These are phyloP conservation scores for Adelognathus sp. DNA, from an alignment of 2,888 invertebrate genomes.

Conservation along the genomic window DNA sequence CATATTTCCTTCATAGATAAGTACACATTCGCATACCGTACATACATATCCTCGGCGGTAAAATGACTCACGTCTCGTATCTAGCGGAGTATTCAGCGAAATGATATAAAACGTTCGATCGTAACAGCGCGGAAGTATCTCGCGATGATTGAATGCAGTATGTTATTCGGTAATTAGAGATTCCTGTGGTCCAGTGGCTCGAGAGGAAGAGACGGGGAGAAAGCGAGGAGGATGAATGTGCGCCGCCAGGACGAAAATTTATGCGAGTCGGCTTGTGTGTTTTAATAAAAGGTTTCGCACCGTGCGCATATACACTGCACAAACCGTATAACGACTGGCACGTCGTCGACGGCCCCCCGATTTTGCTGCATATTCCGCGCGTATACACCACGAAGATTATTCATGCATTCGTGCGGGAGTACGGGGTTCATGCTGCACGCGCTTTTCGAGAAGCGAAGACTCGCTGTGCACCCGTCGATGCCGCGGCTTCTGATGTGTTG, in stretches of 20 bases:
- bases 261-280: conserved; percentile 47
- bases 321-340: conserved; percentile 51
- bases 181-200: conserved; percentile 22
- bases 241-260: conserved; percentile 28
- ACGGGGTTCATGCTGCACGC: conserved; percentile 47
- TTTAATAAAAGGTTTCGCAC: conserved; percentile 57
- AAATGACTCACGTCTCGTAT: conserved; percentile 16
- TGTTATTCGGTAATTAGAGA: conserved; percentile 36
- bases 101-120: conserved; percentile 14
- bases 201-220: background rate
- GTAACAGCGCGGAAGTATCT: conserved; percentile 8
- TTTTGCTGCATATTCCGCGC: conserved; percentile 58
- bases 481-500: conserved; percentile 14
- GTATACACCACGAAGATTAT: conserved; percentile 50
- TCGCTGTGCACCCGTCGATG: conserved; percentile 1
- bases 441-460: conserved; percentile 7
- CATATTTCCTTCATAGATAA: conserved; percentile 2
- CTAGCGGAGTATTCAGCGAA: background rate
- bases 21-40: too few species aligned
- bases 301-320: conserved; percentile 11
- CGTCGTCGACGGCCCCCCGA: conserved; percentile 55
- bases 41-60: conserved; percentile 4
- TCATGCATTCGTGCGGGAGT: conserved; percentile 55
- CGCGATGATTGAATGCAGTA: conserved; percentile 31
- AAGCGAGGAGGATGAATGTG: conserved; percentile 6